Evolutionary conservation across 2,888 invertebrate species (phyloP).

Genomic region (Pecten maximus): DNA sequence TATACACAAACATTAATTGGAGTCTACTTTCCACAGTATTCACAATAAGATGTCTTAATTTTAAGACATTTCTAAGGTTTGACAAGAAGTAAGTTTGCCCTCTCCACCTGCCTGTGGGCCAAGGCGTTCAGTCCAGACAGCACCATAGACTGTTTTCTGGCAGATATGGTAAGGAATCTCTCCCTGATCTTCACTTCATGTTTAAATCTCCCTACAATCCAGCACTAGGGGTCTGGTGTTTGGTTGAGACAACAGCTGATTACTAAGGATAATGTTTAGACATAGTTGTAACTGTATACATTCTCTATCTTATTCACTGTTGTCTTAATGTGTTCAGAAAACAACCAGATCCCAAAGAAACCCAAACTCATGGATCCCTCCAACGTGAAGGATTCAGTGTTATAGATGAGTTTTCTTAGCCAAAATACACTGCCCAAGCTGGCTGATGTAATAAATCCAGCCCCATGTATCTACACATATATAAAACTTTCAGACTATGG

Average conservation of each 20-base stretch:
- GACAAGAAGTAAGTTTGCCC: background rate
- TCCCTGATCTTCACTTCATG: background rate
- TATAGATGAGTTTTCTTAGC: background rate
- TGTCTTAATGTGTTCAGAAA: background rate
- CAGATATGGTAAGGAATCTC: constrained; percentile 17
- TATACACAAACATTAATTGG: too few relatives aligned
- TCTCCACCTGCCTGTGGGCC: background rate
- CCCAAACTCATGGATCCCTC: background rate
- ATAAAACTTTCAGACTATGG: constrained; percentile 9
- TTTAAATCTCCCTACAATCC: background rate
- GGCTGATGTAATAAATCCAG: background rate
- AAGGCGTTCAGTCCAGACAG: background rate
- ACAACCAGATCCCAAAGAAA: constrained; percentile 1
- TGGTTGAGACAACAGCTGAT: background rate
- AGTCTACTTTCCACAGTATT: too few relatives aligned
- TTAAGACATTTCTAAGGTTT: background rate
- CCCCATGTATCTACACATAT: background rate
- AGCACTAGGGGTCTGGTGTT: background rate
- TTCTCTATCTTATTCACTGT: background rate
- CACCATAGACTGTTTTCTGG: background rate
- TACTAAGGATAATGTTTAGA: background rate
- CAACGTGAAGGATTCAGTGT: background rate
- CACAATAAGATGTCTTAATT: background rate
- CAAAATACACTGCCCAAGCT: background rate
- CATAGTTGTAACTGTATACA: background rate